These are phyloP conservation scores for Limosa lapponica DNA, from an alignment of 2,797 vertebrate genomes.

Conservation along the genomic window DNA sequence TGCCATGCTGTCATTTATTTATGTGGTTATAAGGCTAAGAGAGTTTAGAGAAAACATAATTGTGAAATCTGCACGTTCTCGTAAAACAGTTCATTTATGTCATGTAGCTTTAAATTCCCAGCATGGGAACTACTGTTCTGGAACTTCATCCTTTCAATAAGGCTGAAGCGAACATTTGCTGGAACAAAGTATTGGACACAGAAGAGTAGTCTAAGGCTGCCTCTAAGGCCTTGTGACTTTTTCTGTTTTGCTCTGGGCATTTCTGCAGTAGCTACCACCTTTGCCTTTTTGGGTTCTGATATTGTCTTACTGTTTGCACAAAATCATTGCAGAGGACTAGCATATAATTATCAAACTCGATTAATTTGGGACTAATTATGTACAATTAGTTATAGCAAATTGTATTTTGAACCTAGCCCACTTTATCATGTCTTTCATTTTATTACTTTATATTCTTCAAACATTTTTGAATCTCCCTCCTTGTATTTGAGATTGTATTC, in stretches of 20 bases:
- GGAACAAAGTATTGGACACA: not conserved
- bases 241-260: not conserved
- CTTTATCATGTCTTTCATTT: not conserved
- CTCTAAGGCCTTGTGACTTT: not conserved
- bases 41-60: not conserved
- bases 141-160: not conserved
- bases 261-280: not conserved
- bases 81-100: not conserved
- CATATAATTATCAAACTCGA: not conserved
- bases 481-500: not conserved
- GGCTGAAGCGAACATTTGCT: not conserved
- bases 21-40: not conserved
- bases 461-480: not conserved
- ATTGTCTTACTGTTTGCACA: not conserved
- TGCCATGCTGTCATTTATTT: not conserved
- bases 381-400: not conserved
- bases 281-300: not conserved
- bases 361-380: conserved; percentile 9
- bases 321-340: not conserved
- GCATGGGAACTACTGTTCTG: not conserved
- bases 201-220: not conserved
- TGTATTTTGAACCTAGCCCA: not conserved
- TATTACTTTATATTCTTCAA: not conserved
- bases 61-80: not conserved
- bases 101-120: conserved; percentile 7